These are phyloP conservation scores for Sebastes diaconus DNA, from an alignment of 2,797 vertebrate genomes.

Conservation along the genomic window DNA sequence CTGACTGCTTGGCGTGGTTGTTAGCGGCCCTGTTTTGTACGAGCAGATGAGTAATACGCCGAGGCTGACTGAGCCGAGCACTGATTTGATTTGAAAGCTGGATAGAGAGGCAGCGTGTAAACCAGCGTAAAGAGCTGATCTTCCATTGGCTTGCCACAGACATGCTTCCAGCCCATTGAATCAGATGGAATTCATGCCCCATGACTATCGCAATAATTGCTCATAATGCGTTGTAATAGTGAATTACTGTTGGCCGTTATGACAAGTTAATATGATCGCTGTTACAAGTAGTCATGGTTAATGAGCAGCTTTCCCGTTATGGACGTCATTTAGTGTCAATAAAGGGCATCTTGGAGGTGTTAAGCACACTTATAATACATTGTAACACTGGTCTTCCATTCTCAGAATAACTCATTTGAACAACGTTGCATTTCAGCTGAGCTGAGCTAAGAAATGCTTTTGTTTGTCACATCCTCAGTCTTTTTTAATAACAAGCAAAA, in stretches of 20 bases:
- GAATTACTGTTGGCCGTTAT: slow-evolving; percentile 21
- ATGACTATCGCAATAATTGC: slow-evolving; percentile 54
- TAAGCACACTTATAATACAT: background rate
- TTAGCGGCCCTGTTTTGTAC: slow-evolving; percentile 28
- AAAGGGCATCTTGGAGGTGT: background rate
- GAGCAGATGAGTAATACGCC: slow-evolving; percentile 53
- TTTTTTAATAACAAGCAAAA: slow-evolving; percentile 26
- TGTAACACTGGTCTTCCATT: slow-evolving; percentile 49
- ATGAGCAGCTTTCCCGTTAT: background rate
- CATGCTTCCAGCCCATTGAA: slow-evolving; percentile 57
- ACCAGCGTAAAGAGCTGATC: slow-evolving; percentile 49
- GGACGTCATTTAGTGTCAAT: background rate
- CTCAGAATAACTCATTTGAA: background rate
- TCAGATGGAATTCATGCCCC: slow-evolving; percentile 45
- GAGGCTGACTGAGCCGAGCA: slow-evolving; percentile 49
- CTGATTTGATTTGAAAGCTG: slow-evolving; percentile 64
- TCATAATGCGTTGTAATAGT: slow-evolving; percentile 21
- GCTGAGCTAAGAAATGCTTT: background rate
- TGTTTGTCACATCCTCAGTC: background rate
- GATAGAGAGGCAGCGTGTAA: slow-evolving; percentile 46
- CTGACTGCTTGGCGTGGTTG: slow-evolving; percentile 3
- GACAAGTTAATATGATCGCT: slow-evolving; percentile 7
- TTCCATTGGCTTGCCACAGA: slow-evolving; percentile 52
- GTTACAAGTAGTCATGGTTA: slow-evolving; percentile 6
- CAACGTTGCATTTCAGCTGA: background rate